phyloP scores from a whole-genome alignment of 2,113 vertebrate species.

The Amazona vittata region DNA sequence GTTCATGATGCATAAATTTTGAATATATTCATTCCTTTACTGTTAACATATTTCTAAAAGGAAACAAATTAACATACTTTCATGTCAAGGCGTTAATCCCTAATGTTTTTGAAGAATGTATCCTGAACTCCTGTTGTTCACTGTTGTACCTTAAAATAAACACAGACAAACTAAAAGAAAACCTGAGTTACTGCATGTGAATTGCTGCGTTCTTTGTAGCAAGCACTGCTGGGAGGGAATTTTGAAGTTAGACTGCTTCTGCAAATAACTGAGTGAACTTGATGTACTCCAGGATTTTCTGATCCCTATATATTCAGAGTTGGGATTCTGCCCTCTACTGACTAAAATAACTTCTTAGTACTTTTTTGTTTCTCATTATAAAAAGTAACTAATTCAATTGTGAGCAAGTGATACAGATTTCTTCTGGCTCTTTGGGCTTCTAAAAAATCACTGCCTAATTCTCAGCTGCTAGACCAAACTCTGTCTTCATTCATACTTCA shows the following conservation, averaged over 20 bases:
- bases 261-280: not conserved
- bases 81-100: not conserved
- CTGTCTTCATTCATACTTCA: not conserved
- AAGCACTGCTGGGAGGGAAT: not conserved
- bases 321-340: not conserved
- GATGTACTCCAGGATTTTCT: not conserved
- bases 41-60: not conserved
- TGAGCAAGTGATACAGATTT: not conserved
- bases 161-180: not conserved
- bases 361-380: not conserved
- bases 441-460: not conserved
- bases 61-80: not conserved
- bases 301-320: not conserved
- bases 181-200: not conserved
- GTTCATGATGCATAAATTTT: not conserved
- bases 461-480: not conserved
- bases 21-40: not conserved
- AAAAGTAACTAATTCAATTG: not conserved
- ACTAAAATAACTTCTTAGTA: not conserved
- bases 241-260: not conserved
- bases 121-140: not conserved
- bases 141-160: not conserved
- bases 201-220: not conserved
- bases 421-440: not conserved
- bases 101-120: not conserved